Conservation (phyloP, 2,888 invertebrate genomes). For the Microctonus aethiopoides region DNA sequence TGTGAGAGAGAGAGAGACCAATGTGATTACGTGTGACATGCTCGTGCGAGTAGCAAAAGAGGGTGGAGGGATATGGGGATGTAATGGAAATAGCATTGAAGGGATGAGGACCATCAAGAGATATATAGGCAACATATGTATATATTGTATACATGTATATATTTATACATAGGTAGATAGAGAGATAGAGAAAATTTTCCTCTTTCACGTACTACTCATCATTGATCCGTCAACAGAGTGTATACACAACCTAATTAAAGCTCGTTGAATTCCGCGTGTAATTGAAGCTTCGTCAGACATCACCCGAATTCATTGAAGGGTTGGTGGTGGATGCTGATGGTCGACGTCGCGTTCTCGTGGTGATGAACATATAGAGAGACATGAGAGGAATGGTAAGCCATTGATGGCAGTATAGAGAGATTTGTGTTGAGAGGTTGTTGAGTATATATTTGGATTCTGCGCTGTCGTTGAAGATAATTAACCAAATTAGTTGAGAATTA, state of each 20-base stretch:
- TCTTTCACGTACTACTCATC: conserved; percentile 19
- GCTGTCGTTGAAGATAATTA: conserved; percentile 11
- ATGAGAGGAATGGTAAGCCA: no score
- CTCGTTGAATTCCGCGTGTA: conserved; percentile 53
- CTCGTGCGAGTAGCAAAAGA: background rate
- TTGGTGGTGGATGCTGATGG: background rate
- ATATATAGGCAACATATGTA: no score
- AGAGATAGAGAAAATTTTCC: background rate
- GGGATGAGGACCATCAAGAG: background rate
- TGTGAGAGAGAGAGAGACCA: conserved; percentile 1
- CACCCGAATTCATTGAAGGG: conserved; percentile 21
- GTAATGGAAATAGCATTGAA: background rate
- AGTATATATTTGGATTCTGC: background rate
- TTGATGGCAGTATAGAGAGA: no score
- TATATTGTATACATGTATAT: no score
- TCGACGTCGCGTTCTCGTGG: background rate
- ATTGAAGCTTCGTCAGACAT: conserved; percentile 53
- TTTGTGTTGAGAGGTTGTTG: background rate
- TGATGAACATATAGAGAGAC: no score
- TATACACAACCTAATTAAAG: conserved; percentile 52
- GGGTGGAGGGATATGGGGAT: background rate
- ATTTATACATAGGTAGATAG: background rate
- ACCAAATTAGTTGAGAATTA: conserved; percentile 10
- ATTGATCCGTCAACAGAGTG: conserved; percentile 39
- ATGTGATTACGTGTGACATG: conserved; percentile 17